Percentiles rank a stretch among this genome's conserved stretches.
Evolutionary conservation across 1,140 invertebrate species (phyloP).

Genomic region (Meloidogyne chitwoodi): DNA sequence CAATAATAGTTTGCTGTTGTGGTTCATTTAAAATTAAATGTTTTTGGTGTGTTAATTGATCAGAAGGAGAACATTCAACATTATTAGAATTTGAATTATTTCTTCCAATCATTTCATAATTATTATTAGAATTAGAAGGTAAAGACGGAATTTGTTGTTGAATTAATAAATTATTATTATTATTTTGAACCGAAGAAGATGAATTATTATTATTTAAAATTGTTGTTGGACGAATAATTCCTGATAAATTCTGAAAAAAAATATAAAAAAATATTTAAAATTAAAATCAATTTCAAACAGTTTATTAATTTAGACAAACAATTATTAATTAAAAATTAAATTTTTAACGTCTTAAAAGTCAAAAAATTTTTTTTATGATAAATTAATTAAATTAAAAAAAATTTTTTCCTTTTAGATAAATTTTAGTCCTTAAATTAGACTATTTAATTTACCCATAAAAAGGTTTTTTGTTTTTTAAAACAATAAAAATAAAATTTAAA

Average conservation of each 20-base stretch:
- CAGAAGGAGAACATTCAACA: not conserved
- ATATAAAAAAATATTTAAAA: not conserved
- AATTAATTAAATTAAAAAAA: no score
- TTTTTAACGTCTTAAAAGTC: no score
- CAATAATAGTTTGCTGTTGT: constrained; percentile 21
- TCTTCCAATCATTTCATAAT: not conserved
- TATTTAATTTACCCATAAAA: no score
- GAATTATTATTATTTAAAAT: not conserved
- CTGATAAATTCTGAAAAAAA: not conserved
- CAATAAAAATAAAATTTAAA: no score
- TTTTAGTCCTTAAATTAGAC: no score
- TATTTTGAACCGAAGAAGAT: not conserved
- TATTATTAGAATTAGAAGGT: not conserved
- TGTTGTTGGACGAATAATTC: not conserved
- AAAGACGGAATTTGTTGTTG: not conserved
- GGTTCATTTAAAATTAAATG: constrained; percentile 28
- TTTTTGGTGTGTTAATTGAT: not conserved
- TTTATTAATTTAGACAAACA: no score
- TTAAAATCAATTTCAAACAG: no score
- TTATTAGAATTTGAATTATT: not conserved
- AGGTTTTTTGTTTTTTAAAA: no score
- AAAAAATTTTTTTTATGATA: no score
- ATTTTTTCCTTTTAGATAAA: no score
- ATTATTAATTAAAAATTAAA: no score
- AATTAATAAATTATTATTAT: no score